phyloP scores from a whole-genome alignment of 2,113 vertebrate genomes.

The Holacanthus passer region DNA sequence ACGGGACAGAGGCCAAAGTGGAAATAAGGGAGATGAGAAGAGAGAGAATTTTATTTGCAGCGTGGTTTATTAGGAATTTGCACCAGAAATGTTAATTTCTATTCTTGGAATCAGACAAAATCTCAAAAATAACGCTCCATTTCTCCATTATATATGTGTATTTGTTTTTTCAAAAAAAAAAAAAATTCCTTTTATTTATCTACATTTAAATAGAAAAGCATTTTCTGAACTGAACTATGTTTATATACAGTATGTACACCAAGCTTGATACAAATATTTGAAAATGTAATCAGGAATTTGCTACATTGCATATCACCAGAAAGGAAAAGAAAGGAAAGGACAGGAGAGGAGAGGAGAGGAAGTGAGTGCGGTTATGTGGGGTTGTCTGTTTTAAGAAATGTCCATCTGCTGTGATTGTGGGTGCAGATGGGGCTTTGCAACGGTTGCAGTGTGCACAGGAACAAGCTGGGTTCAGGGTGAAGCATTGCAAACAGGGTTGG shows the following conservation, averaged over 20 bases:
- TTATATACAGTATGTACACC: no score
- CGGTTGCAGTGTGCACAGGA: conserved; percentile 50
- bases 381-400: conserved; percentile 30
- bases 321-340: conserved; percentile 31
- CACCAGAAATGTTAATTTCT: neutral
- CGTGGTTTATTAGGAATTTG: neutral
- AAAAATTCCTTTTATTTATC: neutral
- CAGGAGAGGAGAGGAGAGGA: conserved; percentile 21
- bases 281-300: conserved; percentile 14
- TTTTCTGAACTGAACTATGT: neutral
- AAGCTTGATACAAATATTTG: neutral
- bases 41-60: conserved; percentile 1
- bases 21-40: neutral
- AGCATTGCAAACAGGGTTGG: conserved; percentile 44
- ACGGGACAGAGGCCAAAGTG: neutral
- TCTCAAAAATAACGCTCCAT: neutral
- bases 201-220: neutral
- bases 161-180: neutral
- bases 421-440: conserved; percentile 53
- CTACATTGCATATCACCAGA: conserved; percentile 54
- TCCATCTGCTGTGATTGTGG: conserved; percentile 43
- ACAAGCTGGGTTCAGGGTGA: conserved; percentile 48
- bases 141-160: neutral
- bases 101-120: neutral
- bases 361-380: conserved; percentile 32